phyloP scores from a whole-genome alignment of 1,140 invertebrate species.

The Penaeus indicus region DNA sequence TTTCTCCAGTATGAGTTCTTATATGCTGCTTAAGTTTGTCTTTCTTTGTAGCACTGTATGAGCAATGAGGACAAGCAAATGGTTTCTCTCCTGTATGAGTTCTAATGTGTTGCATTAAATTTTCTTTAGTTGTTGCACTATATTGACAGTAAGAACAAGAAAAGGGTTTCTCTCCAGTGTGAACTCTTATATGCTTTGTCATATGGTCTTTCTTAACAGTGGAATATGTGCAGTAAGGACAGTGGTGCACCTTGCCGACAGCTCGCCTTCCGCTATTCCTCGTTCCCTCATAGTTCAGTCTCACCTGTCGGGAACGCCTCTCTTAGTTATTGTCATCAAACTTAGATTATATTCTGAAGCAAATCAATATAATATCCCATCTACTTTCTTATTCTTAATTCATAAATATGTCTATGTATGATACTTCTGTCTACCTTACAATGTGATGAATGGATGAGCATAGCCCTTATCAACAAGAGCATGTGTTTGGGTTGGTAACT shows the following conservation, averaged over 20 bases:
- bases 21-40: slow-evolving; percentile 53
- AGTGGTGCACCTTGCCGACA: slow-evolving; percentile 47
- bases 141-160: slow-evolving; percentile 46
- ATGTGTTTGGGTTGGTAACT: too few relatives aligned
- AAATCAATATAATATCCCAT: not conserved
- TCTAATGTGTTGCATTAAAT: slow-evolving; percentile 44
- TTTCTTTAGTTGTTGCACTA: slow-evolving; percentile 50
- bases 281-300: slow-evolving; percentile 47
- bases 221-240: slow-evolving; percentile 58
- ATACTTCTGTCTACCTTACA: too few relatives aligned
- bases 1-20: slow-evolving; percentile 44
- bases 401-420: too few relatives aligned
- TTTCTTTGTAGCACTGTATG: slow-evolving; percentile 49
- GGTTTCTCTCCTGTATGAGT: slow-evolving; percentile 48
- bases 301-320: slow-evolving; percentile 57
- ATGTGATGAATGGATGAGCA: too few relatives aligned
- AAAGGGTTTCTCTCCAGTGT: slow-evolving; percentile 54
- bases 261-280: slow-evolving; percentile 48
- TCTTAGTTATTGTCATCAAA: slow-evolving; percentile 55
- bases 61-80: slow-evolving; percentile 43
- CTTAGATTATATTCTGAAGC: slow-evolving; percentile 36
- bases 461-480: too few relatives aligned
- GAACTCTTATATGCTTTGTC: slow-evolving; percentile 52
- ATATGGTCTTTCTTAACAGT: slow-evolving; percentile 57
- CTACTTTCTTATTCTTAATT: too few relatives aligned